phyloP scores from a whole-genome alignment of 2,113 vertebrate species.

The Python bivittatus region DNA sequence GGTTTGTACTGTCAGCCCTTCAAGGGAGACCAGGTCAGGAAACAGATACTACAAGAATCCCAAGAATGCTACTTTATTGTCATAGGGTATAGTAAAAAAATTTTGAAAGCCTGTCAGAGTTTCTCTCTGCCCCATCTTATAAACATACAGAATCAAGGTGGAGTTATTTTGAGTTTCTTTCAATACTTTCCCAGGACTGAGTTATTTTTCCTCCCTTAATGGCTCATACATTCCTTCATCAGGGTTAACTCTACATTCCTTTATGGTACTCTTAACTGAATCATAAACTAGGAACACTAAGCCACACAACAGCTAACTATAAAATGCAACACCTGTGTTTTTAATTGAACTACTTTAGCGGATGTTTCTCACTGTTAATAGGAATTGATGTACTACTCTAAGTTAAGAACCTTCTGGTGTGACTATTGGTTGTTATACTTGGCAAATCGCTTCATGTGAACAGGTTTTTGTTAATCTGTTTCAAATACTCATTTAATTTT shows the following conservation, averaged over 20 bases:
- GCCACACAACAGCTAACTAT: not conserved
- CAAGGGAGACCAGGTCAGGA: no score
- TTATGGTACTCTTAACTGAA: not conserved
- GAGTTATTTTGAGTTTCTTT: not conserved
- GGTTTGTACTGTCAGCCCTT: no score
- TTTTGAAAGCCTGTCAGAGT: not conserved
- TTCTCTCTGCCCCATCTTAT: not conserved
- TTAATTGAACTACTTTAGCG: not conserved
- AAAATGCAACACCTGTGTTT: not conserved
- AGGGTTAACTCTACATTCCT: not conserved
- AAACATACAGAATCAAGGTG: not conserved
- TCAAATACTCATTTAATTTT: not conserved
- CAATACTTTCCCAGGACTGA: not conserved
- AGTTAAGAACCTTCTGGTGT: not conserved
- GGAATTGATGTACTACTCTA: slow-evolving; percentile 2
- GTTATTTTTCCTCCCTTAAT: not conserved
- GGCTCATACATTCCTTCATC: not conserved
- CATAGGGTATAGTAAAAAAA: not conserved
- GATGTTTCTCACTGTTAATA: not conserved
- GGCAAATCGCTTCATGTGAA: not conserved
- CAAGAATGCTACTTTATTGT: no score
- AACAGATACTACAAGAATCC: no score
- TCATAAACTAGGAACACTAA: not conserved
- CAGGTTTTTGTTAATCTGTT: not conserved
- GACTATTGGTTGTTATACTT: not conserved